Conservation (phyloP, 2,797 vertebrate species). For the Enteromius thamalakanensis region DNA sequence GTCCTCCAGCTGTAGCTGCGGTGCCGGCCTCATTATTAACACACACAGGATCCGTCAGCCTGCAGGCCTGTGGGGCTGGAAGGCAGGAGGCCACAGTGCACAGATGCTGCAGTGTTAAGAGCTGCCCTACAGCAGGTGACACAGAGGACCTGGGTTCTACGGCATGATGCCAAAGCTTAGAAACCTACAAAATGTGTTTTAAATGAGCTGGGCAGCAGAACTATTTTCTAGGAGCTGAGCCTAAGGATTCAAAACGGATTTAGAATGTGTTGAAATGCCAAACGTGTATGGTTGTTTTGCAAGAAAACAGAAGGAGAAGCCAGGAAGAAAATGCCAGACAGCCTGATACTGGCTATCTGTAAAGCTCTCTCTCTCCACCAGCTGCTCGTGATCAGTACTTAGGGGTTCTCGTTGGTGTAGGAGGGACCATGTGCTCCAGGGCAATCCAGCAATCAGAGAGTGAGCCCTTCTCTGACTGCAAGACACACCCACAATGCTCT, state of each 20-base stretch:
- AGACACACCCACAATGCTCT: constrained; percentile 5
- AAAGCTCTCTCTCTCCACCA: constrained; percentile 8
- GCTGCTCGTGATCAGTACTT: constrained; percentile 37
- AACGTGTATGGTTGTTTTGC: neutral
- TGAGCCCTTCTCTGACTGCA: constrained; percentile 3
- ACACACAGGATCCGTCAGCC: constrained; percentile 58
- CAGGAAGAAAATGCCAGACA: constrained; percentile 8
- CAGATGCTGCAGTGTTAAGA: constrained; percentile 57
- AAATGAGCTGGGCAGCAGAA: constrained; percentile 32
- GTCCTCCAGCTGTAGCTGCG: constrained; percentile 59
- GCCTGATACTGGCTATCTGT: constrained; percentile 24
- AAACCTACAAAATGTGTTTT: constrained; percentile 34
- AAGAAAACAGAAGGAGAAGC: constrained; percentile 25
- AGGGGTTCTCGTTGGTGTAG: constrained; percentile 2
- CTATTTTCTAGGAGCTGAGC: neutral
- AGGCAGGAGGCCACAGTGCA: constrained; percentile 42
- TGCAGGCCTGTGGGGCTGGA: constrained; percentile 40
- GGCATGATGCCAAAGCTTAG: constrained; percentile 29
- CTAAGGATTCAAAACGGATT: constrained; percentile 18
- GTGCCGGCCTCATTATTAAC: constrained; percentile 63
- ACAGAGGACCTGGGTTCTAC: neutral
- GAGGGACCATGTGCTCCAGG: constrained; percentile 31
- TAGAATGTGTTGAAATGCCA: constrained; percentile 20
- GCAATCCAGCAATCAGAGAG: constrained; percentile 27
- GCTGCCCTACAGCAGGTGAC: constrained; percentile 41